Conservation (phyloP, 1,140 invertebrate species). For the Orussus abietinus region DNA sequence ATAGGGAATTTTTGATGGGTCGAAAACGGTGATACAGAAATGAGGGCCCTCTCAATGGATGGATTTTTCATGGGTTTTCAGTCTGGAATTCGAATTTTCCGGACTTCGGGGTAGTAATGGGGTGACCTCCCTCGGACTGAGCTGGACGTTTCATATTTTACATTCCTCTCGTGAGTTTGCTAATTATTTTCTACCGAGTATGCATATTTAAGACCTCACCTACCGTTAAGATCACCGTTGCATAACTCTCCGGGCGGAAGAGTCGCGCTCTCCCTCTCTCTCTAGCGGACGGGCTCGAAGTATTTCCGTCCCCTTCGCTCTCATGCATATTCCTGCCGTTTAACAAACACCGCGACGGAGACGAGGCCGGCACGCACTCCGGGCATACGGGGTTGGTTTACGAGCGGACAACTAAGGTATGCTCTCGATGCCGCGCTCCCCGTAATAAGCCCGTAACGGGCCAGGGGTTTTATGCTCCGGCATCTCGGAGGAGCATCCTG, state of each 20-base stretch:
- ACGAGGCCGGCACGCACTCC: slow-evolving; percentile 37
- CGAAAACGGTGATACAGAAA: too few relatives aligned
- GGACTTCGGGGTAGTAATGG: too few relatives aligned
- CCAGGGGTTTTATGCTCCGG: slow-evolving; percentile 45
- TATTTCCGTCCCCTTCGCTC: too few relatives aligned
- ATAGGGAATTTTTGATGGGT: too few relatives aligned
- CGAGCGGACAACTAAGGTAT: slow-evolving; percentile 54
- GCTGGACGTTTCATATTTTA: too few relatives aligned
- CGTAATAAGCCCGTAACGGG: slow-evolving; percentile 37
- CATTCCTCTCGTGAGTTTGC: neutral
- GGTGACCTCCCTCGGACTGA: too few relatives aligned
- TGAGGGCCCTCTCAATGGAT: too few relatives aligned
- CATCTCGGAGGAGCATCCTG: too few relatives aligned
- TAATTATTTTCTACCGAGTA: slow-evolving; percentile 8
- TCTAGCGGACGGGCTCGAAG: too few relatives aligned
- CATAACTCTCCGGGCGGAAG: slow-evolving; percentile 32
- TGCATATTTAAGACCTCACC: slow-evolving; percentile 35
- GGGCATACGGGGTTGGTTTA: slow-evolving; percentile 53
- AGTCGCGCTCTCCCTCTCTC: too few relatives aligned
- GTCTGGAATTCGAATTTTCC: too few relatives aligned
- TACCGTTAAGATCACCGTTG: slow-evolving; percentile 44
- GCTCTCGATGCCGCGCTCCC: slow-evolving; percentile 39
- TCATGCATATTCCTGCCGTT: slow-evolving; percentile 50
- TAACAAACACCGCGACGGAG: slow-evolving; percentile 27
- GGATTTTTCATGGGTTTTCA: too few relatives aligned